Base-by-base conservation (phyloP, 2,797 vertebrate genomes). In the Syngnathus rostellatus region DNA sequence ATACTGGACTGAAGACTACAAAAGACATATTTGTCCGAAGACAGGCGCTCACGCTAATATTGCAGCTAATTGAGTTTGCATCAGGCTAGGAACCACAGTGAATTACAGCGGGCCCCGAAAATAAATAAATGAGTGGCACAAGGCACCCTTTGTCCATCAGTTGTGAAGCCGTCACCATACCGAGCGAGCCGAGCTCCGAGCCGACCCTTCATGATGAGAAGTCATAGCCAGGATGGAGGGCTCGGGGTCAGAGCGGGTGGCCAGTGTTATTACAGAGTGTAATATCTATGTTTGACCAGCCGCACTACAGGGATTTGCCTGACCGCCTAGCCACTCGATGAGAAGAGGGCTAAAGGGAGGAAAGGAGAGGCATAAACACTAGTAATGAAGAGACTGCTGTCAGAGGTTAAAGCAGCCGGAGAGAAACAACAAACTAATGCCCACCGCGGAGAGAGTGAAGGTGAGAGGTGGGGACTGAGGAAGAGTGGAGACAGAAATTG, bases 341-440 rank as follows among this genome's bases (percentile, higher is more conserved):
- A 85, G 83, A 81, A 78, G 80, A 79, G 78, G 83, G 78, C 76
- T 73, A 82, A 79, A 84, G 73, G 74, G 81, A 84, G 74, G 73
- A 82, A 78, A 83, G 82, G 80, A 87, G 84, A 89, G 89, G 81
- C 88, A 75, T 90, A 91, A 92, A 90, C 79, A 92, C 83, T 81
- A 82, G 78, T 90, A 87, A 90, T 88, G 87, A 93, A 89, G 78
- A 86, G 69, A 74, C 80, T 78, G 80, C 80, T 89, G 91, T 91
- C 90, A 91, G 79, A 90, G 90, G 90, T 89, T 90, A 89, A 81
- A 83, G 81, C 83, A 89, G 85, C 88, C 86, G 86, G 85, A 79
- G 88, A 91, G 90, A 90, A 91, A 91, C 89, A 90, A 91, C 89
- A 92, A 91, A 90, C 90, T 89, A 85, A 88, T 82, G 83, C 86